Percentiles rank a stretch among this genome's conserved stretches.
Conservation (phyloP, 2,113 vertebrate species). For the Clarias magur region DNA sequence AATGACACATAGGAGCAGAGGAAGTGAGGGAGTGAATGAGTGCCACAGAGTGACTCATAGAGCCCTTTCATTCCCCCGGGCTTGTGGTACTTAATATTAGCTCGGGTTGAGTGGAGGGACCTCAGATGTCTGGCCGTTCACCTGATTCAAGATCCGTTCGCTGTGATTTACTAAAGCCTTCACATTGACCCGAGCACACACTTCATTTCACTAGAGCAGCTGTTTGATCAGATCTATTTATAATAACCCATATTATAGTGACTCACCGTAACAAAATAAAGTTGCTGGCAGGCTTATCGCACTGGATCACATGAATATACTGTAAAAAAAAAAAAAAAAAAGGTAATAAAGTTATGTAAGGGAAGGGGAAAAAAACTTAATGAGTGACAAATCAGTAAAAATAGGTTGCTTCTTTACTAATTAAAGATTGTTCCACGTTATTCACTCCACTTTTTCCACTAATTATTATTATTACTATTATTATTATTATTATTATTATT, state of each 20-base stretch:
- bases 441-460: not conserved
- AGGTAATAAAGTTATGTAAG: not conserved
- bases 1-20: slow-evolving; percentile 9
- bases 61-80: slow-evolving; percentile 33
- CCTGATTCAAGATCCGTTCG: slow-evolving; percentile 30
- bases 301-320: not conserved
- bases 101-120: slow-evolving; percentile 37
- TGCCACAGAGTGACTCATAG: slow-evolving; percentile 22
- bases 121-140: slow-evolving; percentile 28
- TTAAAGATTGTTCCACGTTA: not conserved
- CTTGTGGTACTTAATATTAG: slow-evolving; percentile 46
- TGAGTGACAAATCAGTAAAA: not conserved
- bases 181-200: slow-evolving; percentile 30
- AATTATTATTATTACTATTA: too few species aligned
- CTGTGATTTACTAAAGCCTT: slow-evolving; percentile 8
- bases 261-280: not conserved
- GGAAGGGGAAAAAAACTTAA: not conserved
- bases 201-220: slow-evolving; percentile 37
- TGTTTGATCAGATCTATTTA: not conserved
- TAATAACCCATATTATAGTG: not conserved
- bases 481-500: too few species aligned
- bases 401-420: not conserved
- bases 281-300: not conserved
- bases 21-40: not conserved
- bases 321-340: not conserved